Conservation (phyloP, 1,140 invertebrate genomes). For the Trinorchestia longiramus region DNA sequence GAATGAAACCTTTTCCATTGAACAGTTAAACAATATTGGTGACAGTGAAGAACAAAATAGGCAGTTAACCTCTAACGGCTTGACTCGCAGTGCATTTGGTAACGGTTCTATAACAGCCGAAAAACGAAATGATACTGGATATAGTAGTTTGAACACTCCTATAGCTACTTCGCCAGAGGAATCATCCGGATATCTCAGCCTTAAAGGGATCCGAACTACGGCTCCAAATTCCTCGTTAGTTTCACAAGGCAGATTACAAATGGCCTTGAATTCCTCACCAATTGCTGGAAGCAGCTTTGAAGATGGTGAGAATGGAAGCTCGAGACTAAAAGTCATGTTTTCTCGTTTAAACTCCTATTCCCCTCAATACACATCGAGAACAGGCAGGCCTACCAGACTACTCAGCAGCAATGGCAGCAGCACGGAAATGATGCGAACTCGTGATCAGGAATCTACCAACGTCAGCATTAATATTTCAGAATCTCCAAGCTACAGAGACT, state of each 20-base stretch:
- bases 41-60: neutral
- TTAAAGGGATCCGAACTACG: neutral
- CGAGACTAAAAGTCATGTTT: neutral
- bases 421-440: neutral
- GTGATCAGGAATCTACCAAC: neutral
- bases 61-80: neutral
- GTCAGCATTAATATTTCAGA: neutral
- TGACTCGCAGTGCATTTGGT: neutral
- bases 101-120: neutral
- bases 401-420: neutral
- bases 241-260: neutral
- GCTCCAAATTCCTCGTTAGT: neutral
- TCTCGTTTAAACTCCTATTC: neutral
- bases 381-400: neutral
- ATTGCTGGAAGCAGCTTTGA: neutral
- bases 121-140: neutral
- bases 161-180: neutral
- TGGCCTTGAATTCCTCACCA: neutral
- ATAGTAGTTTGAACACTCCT: neutral
- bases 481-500: neutral
- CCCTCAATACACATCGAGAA: neutral
- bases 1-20: neutral
- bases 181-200: neutral
- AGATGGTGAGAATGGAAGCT: neutral
- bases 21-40: neutral